Base-by-base conservation (phyloP, 2,888 invertebrate species). In the Suillia variegata region DNA sequence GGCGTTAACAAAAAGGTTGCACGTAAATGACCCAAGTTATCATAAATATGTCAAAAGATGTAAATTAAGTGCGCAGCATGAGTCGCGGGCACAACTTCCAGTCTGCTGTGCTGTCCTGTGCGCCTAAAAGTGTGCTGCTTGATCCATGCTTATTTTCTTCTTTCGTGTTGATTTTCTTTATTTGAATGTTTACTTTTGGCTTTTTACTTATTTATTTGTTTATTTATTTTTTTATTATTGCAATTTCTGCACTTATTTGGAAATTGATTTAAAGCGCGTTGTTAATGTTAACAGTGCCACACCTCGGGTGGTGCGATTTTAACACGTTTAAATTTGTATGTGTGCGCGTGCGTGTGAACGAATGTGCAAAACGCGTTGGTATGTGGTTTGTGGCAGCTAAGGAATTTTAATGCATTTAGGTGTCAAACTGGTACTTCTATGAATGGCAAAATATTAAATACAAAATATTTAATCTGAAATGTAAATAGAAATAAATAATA, bases 21-120 rank as follows among this genome's bases (percentile, higher is more conserved):
- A 71, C 77, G 73, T 74, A 78, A 80, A 78, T 80, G 80, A 79
- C 80, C 80, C 80, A 73, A 74, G 77, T 76, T 74, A 79, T 79
- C 80, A 80, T 80, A 80, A 80, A 80, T 77, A 80, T 80, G 80
- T 80, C 80, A 79, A 78, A 73, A 76, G 74, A 65, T 75, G 71
- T 71, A 78, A 78, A 80, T 80, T 75, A 78, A 76, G 79, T 71
- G 76, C 79, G 69, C 78, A 77, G 73, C 77, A 73, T 68, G 77
- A 62, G 54, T 53, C 45, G n/a, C n/a, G n/a, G 45, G 45, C 20
- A 20, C 4, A 6, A 20, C 45, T 17, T n/a, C n/a, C n/a, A n/a
- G n/a, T n/a, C 8, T 13, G 45, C 18, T 18, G 20, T 45, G 45
- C 18, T 20, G n/a, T 38, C 13, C 45, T 20, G 18, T 20, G 18